phyloP scores from a whole-genome alignment of 2,888 invertebrate genomes.

The Leptogaster cylindrica region DNA sequence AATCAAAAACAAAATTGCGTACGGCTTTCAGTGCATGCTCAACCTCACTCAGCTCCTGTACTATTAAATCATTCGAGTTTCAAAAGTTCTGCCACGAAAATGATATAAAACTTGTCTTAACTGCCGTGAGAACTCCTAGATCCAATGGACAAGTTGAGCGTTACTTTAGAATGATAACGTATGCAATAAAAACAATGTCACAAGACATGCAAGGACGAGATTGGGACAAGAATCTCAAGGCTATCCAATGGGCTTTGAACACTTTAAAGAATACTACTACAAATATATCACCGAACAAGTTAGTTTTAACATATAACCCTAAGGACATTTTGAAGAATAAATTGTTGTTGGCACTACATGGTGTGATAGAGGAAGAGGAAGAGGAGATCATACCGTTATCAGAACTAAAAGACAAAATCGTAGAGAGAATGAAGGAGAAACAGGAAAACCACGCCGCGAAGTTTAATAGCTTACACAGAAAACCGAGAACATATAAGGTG shows the following conservation, averaged over 20 bases:
- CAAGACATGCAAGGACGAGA: background rate
- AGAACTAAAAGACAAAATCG: background rate
- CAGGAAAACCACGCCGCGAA: background rate
- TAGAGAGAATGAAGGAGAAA: background rate
- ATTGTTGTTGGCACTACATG: background rate
- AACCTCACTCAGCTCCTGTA: too few species aligned
- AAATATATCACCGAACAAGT: background rate
- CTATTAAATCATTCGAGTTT: too few species aligned
- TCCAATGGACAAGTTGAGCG: conserved; percentile 50
- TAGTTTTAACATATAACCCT: background rate
- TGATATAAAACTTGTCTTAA: conserved; percentile 46
- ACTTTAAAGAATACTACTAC: background rate
- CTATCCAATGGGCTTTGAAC: background rate
- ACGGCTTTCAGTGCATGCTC: too few species aligned
- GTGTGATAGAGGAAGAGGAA: background rate
- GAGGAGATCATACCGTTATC: background rate
- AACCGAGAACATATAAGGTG: background rate
- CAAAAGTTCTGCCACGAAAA: conserved; percentile 29
- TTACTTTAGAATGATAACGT: background rate
- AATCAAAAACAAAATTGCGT: too few species aligned
- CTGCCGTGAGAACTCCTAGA: conserved; percentile 49
- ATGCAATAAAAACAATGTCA: background rate
- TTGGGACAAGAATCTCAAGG: background rate
- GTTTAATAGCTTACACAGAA: background rate
- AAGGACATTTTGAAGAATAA: background rate